Evolutionary conservation across 2,888 invertebrate species (phyloP).

Genomic region (Melipona bicolor): DNA sequence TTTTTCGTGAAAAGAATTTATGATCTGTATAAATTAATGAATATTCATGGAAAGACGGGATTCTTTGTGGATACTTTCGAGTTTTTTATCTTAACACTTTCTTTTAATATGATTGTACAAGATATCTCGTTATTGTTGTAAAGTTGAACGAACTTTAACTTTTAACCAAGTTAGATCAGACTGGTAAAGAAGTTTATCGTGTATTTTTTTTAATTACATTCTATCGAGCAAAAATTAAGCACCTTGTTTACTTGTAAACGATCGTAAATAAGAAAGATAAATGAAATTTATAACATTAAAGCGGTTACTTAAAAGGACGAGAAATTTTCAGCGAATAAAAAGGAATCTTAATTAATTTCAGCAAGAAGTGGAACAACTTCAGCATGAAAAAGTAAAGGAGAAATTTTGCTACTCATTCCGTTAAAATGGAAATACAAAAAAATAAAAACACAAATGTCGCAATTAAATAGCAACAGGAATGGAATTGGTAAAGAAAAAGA

Average conservation of each 20-base stretch:
- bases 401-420: constrained; percentile 4
- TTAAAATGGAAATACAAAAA: not conserved
- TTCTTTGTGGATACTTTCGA: not conserved
- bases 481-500: not conserved
- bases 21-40: not conserved
- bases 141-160: not conserved
- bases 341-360: constrained; percentile 28
- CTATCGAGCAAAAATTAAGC: not conserved
- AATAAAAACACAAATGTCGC: not conserved
- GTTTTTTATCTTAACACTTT: not conserved
- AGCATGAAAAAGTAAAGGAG: not conserved
- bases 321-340: constrained; percentile 2
- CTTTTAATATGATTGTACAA: not conserved
- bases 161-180: too few relatives aligned
- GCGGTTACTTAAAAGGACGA: not conserved
- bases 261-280: not conserved
- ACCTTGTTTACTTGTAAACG: not conserved
- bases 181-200: not conserved
- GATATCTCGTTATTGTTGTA: not conserved
- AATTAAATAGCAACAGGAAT: constrained; percentile 25
- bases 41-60: not conserved
- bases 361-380: constrained; percentile 13
- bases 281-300: not conserved
- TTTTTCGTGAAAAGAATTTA: not conserved
- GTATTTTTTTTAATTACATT: not conserved